Evolutionary conservation across 2,113 vertebrate species (phyloP).

Genomic region (Diglossa brunneiventris): DNA sequence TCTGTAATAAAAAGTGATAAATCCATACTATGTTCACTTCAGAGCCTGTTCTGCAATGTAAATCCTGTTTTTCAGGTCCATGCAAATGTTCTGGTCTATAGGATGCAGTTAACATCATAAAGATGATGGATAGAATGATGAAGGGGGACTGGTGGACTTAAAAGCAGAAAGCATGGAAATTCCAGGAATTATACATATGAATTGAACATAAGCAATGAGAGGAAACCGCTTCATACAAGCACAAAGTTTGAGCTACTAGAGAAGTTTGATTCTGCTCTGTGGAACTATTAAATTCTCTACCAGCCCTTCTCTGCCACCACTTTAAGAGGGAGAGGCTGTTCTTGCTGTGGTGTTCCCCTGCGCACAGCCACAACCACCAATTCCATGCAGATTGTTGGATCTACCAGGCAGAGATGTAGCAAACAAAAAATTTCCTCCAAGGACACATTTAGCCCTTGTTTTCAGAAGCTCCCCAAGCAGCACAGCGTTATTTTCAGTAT

Average conservation of each 20-base stretch:
- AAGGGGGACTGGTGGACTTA: background rate
- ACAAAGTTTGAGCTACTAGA: background rate
- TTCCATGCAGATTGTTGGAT: background rate
- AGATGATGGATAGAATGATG: background rate
- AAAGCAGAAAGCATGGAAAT: background rate
- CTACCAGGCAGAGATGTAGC: background rate
- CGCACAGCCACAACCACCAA: background rate
- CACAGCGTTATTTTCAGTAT: background rate
- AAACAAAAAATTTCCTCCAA: background rate
- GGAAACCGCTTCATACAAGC: background rate
- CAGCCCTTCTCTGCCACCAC: background rate
- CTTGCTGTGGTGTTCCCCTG: background rate
- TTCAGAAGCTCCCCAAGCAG: background rate
- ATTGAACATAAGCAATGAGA: background rate
- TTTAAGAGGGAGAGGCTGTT: background rate
- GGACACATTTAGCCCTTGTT: background rate
- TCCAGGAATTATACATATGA: accelerated
- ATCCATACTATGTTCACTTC: background rate
- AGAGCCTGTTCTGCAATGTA: background rate
- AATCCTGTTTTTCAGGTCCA: background rate
- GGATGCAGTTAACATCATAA: background rate
- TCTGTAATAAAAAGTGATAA: background rate
- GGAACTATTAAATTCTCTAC: background rate
- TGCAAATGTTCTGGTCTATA: background rate
- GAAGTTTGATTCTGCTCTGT: background rate